These are phyloP conservation scores for Teleogryllus oceanicus DNA, from an alignment of 2,888 invertebrate species.

Conservation along the genomic window DNA sequence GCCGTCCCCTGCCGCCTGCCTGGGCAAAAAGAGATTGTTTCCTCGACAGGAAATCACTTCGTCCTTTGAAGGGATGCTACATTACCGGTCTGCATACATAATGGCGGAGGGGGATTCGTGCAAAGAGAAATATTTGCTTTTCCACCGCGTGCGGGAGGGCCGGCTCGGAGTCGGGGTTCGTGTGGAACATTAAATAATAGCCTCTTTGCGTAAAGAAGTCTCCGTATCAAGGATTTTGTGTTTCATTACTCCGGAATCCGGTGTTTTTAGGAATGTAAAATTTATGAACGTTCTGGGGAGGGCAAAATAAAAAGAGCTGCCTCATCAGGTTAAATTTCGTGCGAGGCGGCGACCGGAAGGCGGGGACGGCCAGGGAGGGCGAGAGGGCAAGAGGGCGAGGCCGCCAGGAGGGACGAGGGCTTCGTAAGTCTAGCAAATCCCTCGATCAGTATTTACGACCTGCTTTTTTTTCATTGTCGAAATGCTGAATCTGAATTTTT, in stretches of 20 bases:
- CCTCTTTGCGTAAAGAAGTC: conserved; percentile 1
- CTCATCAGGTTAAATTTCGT: background rate
- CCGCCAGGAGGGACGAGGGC: too few relatives aligned
- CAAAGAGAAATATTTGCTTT: background rate
- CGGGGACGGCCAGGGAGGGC: too few relatives aligned
- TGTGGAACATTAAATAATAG: conserved; percentile 9
- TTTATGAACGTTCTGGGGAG: background rate
- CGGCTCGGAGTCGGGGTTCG: background rate
- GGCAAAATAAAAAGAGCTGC: background rate
- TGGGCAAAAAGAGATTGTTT: background rate
- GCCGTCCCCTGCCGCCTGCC: background rate
- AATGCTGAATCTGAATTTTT: too few relatives aligned
- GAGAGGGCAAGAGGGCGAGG: too few relatives aligned
- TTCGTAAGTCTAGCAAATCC: too few relatives aligned
- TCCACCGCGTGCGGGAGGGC: background rate
- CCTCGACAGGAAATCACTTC: background rate
- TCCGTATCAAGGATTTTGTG: background rate
- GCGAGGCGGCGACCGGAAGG: too few relatives aligned
- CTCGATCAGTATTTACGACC: too few relatives aligned
- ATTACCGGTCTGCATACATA: background rate
- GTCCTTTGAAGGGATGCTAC: background rate
- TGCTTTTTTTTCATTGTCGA: too few relatives aligned
- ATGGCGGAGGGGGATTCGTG: background rate
- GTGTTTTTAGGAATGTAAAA: conserved; percentile 1
- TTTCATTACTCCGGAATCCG: background rate